Percentiles rank a stretch among this genome's conserved stretches.
Conservation (phyloP, 2,888 invertebrate genomes). For the Sisyra terminalis region DNA sequence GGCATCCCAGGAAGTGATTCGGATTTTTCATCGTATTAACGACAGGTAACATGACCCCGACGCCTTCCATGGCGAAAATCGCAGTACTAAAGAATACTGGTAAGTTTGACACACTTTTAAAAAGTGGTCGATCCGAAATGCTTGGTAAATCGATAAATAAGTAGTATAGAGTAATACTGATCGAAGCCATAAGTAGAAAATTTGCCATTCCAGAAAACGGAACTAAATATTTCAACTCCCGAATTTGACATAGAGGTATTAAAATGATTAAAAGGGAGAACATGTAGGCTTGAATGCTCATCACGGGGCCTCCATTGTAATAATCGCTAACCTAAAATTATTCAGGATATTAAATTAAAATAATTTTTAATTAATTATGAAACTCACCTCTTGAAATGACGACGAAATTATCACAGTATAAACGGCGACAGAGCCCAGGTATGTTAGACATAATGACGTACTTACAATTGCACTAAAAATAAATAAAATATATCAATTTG, state of each 20-base stretch:
- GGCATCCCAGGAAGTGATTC: conserved; percentile 60
- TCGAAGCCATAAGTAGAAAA: conserved; percentile 48
- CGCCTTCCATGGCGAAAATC: conserved; percentile 95
- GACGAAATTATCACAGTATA: too few species aligned
- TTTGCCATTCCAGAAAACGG: conserved; percentile 85
- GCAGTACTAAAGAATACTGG: conserved; percentile 91
- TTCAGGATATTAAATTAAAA: too few species aligned
- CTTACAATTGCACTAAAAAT: too few species aligned
- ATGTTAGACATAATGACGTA: too few species aligned
- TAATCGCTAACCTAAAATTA: too few species aligned
- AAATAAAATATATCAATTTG: too few species aligned
- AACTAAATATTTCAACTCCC: conserved; percentile 68
- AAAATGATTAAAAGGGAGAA: conserved; percentile 50
- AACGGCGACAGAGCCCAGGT: too few species aligned
- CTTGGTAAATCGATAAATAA: conserved; percentile 44
- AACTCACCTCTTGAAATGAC: too few species aligned
- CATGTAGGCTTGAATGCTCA: conserved; percentile 40
- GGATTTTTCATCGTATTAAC: conserved; percentile 86
- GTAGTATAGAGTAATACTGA: conserved; percentile 60
- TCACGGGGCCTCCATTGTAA: too few species aligned
- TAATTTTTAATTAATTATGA: too few species aligned
- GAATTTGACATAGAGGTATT: conserved; percentile 52
- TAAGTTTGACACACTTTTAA: conserved; percentile 31
- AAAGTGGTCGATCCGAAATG: conserved; percentile 11
- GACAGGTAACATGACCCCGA: conserved; percentile 87